A percentile compares a stretch with the other conserved stretches of the same genome.
phyloP scores from a whole-genome alignment of 2,113 vertebrate genomes.

The Sarotherodon lohbergeri region DNA sequence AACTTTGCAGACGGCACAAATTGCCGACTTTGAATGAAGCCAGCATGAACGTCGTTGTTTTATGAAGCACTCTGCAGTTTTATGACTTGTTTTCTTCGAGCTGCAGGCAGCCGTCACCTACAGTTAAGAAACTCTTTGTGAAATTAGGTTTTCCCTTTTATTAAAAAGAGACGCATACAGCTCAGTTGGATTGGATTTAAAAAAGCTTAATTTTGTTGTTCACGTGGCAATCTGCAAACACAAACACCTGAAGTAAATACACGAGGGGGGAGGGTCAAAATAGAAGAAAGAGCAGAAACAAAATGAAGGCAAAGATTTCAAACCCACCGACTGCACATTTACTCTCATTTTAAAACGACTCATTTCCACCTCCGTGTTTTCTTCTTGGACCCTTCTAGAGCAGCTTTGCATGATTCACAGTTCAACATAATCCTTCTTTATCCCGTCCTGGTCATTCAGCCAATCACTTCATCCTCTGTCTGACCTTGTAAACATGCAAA shows the following conservation, averaged over 20 bases:
- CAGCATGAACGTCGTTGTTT: not conserved
- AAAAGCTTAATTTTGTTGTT: not conserved
- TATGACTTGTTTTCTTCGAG: not conserved
- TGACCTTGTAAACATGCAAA: not conserved
- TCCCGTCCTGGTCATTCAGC: not conserved
- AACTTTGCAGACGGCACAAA: not conserved
- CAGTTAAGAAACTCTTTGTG: not conserved
- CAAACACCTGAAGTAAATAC: not conserved
- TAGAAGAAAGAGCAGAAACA: not conserved
- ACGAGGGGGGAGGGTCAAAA: not conserved
- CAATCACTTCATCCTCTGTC: not conserved
- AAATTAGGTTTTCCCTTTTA: not conserved
- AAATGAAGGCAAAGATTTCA: not conserved
- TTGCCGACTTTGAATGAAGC: not conserved
- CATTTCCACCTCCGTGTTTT: not conserved
- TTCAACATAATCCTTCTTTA: not conserved
- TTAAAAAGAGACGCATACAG: not conserved
- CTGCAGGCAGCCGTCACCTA: not conserved
- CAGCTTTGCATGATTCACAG: not conserved
- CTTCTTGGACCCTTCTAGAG: not conserved
- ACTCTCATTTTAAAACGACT: not conserved
- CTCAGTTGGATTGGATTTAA: not conserved
- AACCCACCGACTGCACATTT: not conserved
- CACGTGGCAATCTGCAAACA: not conserved
- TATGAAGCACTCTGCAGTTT: not conserved